phyloP scores from a whole-genome alignment of 1,140 invertebrate genomes.

The Nasonia vitripennis region DNA sequence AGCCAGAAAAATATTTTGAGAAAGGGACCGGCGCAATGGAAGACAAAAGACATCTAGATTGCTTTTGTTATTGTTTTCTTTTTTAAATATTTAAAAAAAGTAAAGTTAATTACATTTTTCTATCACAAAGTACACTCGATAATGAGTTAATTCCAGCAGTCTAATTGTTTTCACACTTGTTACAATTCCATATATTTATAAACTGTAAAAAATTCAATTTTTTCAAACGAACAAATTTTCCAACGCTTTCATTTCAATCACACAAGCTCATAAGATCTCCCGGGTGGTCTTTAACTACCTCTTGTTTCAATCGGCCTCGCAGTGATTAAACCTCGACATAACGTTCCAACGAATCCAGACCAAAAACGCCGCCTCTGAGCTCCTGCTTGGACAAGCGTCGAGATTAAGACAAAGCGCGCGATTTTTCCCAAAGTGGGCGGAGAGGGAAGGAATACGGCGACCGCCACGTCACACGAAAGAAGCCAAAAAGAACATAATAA shows the following conservation, averaged over 20 bases:
- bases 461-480: neutral
- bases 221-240: neutral
- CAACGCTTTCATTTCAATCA: too few relatives aligned
- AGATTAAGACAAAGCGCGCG: neutral
- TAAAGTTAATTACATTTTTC: too few relatives aligned
- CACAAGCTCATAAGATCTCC: too few relatives aligned
- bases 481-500: neutral
- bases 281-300: too few relatives aligned
- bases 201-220: neutral
- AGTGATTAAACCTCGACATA: too few relatives aligned
- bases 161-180: too few relatives aligned
- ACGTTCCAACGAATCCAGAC: too few relatives aligned
- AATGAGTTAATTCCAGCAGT: too few relatives aligned
- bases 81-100: neutral
- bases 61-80: neutral
- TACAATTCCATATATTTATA: neutral
- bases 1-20: neutral
- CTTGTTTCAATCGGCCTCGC: too few relatives aligned
- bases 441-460: neutral
- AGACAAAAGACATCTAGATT: neutral
- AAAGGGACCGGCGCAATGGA: neutral
- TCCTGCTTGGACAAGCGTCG: neutral
- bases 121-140: too few relatives aligned
- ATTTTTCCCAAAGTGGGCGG: neutral
- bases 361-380: too few relatives aligned